Evolutionary conservation across 2,888 invertebrate species (phyloP).

Genomic region (Phyllotreta striolata): DNA sequence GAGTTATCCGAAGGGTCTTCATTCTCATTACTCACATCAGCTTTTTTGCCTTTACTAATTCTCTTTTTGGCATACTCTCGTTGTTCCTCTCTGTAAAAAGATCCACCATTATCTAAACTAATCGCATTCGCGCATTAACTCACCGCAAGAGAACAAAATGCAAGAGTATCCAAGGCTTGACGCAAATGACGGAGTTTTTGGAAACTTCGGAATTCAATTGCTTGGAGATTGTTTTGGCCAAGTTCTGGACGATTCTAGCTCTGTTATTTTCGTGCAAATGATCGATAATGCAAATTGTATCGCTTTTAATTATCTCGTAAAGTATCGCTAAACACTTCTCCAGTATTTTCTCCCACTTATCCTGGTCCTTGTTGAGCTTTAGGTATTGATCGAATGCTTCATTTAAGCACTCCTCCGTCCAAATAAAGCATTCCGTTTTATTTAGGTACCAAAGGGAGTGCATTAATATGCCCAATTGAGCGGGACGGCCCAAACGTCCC

Average conservation of each 20-base stretch:
- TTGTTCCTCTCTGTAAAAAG: slow-evolving; percentile 69
- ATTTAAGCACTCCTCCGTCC: slow-evolving; percentile 79
- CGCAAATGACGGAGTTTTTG: slow-evolving; percentile 72
- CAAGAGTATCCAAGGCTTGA: slow-evolving; percentile 84
- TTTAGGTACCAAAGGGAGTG: slow-evolving; percentile 62
- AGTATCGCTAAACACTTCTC: slow-evolving; percentile 61
- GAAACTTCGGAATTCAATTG: slow-evolving; percentile 77
- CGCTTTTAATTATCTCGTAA: slow-evolving; percentile 64
- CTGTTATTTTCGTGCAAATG: slow-evolving; percentile 68
- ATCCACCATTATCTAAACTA: slow-evolving; percentile 8
- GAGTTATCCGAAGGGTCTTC: slow-evolving; percentile 57
- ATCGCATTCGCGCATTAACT: slow-evolving; percentile 32
- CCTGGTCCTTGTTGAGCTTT: slow-evolving; percentile 61
- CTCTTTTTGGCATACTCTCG: slow-evolving; percentile 67
- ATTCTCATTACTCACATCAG: slow-evolving; percentile 32
- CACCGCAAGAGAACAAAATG: slow-evolving; percentile 78
- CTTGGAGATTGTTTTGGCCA: slow-evolving; percentile 78
- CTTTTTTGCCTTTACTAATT: slow-evolving; percentile 53
- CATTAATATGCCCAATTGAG: slow-evolving; percentile 60
- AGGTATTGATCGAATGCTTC: slow-evolving; percentile 69
- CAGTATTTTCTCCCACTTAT: slow-evolving; percentile 58
- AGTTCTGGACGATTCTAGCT: slow-evolving; percentile 73
- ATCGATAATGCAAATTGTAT: slow-evolving; percentile 63
- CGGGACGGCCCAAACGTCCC: slow-evolving; percentile 67
- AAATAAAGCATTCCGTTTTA: slow-evolving; percentile 70